Conservation (phyloP, 2,888 invertebrate species). For the Drosophila peninsularis region DNA sequence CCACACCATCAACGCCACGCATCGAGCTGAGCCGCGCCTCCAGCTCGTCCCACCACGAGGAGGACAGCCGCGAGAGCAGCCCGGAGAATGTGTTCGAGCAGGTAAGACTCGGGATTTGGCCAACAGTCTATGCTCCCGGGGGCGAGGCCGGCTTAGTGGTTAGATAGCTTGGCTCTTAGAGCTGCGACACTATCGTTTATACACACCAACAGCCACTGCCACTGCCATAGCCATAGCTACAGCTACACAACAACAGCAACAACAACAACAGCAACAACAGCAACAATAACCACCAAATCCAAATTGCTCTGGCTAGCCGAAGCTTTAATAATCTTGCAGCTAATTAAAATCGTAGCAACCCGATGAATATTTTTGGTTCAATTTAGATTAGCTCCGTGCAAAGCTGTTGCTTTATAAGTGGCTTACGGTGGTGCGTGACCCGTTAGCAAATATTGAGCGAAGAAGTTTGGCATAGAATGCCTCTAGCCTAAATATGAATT, state of each 20-base stretch:
- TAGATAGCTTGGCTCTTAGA: slow-evolving; percentile 50
- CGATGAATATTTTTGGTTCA: slow-evolving; percentile 1
- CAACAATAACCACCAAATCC: slow-evolving; percentile 10
- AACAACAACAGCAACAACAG: neutral
- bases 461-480: neutral
- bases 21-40: slow-evolving; percentile 96
- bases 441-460: neutral
- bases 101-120: slow-evolving; percentile 81
- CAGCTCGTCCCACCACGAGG: slow-evolving; percentile 92
- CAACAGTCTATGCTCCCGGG: neutral
- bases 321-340: slow-evolving; percentile 22
- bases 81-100: slow-evolving; percentile 93
- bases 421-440: neutral
- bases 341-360: slow-evolving; percentile 6
- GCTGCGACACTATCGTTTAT: slow-evolving; percentile 22
- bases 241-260: slow-evolving; percentile 8
- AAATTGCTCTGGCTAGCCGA: slow-evolving; percentile 21
- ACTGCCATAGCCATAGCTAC: slow-evolving; percentile 3
- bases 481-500: neutral
- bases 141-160: slow-evolving; percentile 22
- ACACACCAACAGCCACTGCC: slow-evolving; percentile 16
- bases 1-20: slow-evolving; percentile 91
- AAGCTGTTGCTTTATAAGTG: neutral
- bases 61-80: slow-evolving; percentile 92
- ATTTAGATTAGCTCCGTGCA: neutral